Conservation (phyloP, 2,888 invertebrate species). For the Hypsopygia costalis region DNA sequence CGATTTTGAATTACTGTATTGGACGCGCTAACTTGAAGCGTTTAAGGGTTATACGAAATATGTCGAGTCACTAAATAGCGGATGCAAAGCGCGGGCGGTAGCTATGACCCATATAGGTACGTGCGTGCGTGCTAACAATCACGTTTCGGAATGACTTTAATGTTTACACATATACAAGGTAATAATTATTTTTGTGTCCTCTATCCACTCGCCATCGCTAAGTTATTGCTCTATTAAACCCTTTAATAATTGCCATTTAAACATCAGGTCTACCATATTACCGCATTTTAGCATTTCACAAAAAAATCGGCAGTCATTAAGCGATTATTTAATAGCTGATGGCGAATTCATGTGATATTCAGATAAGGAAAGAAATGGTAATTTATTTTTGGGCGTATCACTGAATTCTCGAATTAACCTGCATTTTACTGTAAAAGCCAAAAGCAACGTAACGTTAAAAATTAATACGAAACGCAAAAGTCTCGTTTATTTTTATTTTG, state of each 20-base stretch:
- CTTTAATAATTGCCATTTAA: conserved; percentile 27
- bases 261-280: conserved; percentile 8
- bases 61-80: conserved; percentile 36
- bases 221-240: conserved; percentile 53
- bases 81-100: conserved; percentile 35
- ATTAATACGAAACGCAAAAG: conserved; percentile 69
- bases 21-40: conserved; percentile 26
- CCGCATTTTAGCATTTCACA: conserved; percentile 4
- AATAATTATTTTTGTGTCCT: conserved; percentile 54
- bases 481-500: conserved; percentile 75
- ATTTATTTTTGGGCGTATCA: conserved; percentile 30
- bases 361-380: conserved; percentile 30
- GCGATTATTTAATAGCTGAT: conserved; percentile 22
- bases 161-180: conserved; percentile 63
- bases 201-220: conserved; percentile 42
- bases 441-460: conserved; percentile 60
- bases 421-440: conserved; percentile 42
- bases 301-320: conserved; percentile 21
- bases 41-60: conserved; percentile 35
- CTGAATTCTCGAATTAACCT: conserved; percentile 36
- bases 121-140: conserved; percentile 63
- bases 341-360: conserved; percentile 27
- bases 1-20: neutral
- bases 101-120: conserved; percentile 45
- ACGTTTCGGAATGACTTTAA: conserved; percentile 52